phyloP scores from a whole-genome alignment of 2,888 invertebrate genomes.

The Schizotus pectinicornis region DNA sequence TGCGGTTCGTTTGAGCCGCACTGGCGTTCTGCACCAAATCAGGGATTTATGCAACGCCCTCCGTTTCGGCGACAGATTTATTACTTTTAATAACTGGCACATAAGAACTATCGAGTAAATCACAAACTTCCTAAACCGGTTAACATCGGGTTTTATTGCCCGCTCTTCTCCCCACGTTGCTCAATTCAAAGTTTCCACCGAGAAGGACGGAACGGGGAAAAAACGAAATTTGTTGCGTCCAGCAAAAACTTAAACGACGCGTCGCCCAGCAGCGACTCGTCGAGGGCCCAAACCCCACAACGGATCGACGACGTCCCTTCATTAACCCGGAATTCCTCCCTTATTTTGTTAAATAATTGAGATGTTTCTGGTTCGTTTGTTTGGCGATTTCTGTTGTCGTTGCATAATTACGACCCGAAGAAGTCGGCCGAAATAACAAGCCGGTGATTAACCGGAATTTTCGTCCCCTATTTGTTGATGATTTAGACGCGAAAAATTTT shows the following conservation, averaged over 20 bases:
- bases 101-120: constrained; percentile 34
- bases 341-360: no score
- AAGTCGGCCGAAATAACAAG: constrained; percentile 6
- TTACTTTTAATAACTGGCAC: constrained; percentile 50
- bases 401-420: background rate
- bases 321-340: no score
- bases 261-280: constrained; percentile 1
- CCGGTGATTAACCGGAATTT: background rate
- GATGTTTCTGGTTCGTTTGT: no score
- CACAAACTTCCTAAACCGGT: constrained; percentile 30
- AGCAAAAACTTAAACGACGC: constrained; percentile 2
- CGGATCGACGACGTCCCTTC: no score
- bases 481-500: constrained; percentile 2
- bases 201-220: constrained; percentile 2
- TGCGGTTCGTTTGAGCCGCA: constrained; percentile 42
- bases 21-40: constrained; percentile 39
- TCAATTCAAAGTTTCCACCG: constrained; percentile 14
- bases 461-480: background rate
- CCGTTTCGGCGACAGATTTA: constrained; percentile 43
- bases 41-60: constrained; percentile 43
- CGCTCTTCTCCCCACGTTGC: constrained; percentile 8
- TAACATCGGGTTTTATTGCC: constrained; percentile 30
- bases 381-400: no score
- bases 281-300: no score
- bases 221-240: constrained; percentile 3